A percentile compares a stretch with the other conserved stretches of the same genome.
Conservation (phyloP, 2,797 vertebrate species). For the Anguilla marmorata region DNA sequence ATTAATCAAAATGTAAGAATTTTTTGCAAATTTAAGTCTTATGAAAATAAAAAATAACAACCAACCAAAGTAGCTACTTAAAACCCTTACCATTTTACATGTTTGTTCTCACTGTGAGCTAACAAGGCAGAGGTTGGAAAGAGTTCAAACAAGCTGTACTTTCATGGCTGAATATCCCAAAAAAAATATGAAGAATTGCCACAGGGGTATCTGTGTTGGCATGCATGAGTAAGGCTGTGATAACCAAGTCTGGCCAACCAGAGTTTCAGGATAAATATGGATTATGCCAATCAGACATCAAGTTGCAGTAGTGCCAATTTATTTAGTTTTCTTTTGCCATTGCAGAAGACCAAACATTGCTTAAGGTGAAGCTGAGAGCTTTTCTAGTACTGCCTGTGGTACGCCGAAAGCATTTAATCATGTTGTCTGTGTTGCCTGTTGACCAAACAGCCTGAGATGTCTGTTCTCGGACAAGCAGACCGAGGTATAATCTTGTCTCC, state of each 20-base stretch:
- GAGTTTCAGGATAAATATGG: not conserved
- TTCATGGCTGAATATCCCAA: constrained; percentile 25
- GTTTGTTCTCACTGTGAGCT: not conserved
- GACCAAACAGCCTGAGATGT: not conserved
- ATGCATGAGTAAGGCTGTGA: not conserved
- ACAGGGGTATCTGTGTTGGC: constrained; percentile 5
- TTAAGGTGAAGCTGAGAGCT: constrained; percentile 1
- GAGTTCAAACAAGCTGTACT: constrained; percentile 5
- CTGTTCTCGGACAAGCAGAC: not conserved
- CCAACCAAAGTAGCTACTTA: not conserved
- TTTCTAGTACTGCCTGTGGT: not conserved
- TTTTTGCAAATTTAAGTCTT: not conserved
- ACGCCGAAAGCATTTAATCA: constrained; percentile 39
- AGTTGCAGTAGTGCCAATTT: constrained; percentile 9
- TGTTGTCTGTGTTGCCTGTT: constrained; percentile 31
- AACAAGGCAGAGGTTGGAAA: constrained; percentile 17
- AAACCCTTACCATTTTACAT: not conserved
- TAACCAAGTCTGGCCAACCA: constrained; percentile 12
- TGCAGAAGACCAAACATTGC: constrained; percentile 17
- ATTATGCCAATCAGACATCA: not conserved
- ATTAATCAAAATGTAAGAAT: not conserved
- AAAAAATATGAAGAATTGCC: not conserved
- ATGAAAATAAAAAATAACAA: not conserved
- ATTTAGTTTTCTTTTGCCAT: constrained; percentile 14
- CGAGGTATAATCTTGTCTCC: not conserved